Evolutionary conservation across 2,113 vertebrate genomes (phyloP).

Genomic region (Amphilophus citrinellus): DNA sequence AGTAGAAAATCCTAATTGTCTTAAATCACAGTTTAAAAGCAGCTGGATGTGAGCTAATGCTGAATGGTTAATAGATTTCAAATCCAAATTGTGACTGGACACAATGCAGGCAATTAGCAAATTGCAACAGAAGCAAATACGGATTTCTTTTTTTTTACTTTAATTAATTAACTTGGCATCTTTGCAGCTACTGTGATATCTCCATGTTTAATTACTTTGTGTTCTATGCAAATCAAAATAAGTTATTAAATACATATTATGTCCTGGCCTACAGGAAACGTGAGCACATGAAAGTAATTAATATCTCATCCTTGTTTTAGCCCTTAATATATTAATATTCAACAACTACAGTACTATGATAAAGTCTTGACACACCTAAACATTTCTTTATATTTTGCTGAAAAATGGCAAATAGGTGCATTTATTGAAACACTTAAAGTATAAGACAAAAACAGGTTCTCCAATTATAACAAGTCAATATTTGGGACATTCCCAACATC

Average conservation of each 20-base stretch:
- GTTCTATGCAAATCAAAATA: neutral
- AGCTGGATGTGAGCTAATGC: neutral
- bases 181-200: neutral
- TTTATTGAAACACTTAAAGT: too few relatives aligned
- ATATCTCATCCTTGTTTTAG: too few relatives aligned
- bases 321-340: too few relatives aligned
- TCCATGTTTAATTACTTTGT: neutral
- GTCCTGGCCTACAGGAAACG: too few relatives aligned
- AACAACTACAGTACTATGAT: too few relatives aligned
- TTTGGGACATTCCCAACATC: too few relatives aligned
- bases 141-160: neutral
- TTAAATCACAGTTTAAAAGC: conserved; percentile 5
- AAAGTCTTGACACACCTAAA: too few relatives aligned
- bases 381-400: too few relatives aligned
- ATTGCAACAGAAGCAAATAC: neutral
- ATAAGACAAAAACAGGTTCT: neutral
- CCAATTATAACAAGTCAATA: neutral
- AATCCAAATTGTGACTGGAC: neutral
- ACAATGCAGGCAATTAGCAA: neutral
- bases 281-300: too few relatives aligned
- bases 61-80: neutral
- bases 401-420: too few relatives aligned
- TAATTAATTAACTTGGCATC: neutral
- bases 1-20: neutral
- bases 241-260: too few relatives aligned